Percentiles rank a stretch among this genome's conserved stretches.
Conservation (phyloP, 30 jellyfish, hydroid and myxozoan genomes). For the Cassiopea andromeda region DNA sequence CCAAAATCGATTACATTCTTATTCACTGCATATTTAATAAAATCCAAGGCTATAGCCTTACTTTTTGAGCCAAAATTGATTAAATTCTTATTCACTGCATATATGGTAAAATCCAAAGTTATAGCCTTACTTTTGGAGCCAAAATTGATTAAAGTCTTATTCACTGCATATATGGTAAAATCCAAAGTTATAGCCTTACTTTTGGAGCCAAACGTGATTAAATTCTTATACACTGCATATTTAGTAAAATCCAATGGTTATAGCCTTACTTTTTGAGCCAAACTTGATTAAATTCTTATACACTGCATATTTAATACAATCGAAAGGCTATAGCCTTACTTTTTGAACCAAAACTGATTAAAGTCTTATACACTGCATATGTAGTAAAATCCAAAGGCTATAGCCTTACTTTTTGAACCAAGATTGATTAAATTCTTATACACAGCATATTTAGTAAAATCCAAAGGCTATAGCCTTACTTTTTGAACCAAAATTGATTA, state of each 20-base stretch:
- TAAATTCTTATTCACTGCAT: too few relatives aligned
- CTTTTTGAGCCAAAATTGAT: too few relatives aligned
- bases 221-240: neutral
- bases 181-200: neutral
- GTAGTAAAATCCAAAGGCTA: neutral
- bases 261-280: slow-evolving; percentile 3
- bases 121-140: too few relatives aligned
- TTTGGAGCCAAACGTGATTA: neutral
- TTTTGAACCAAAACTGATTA: neutral
- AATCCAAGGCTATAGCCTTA: too few relatives aligned
- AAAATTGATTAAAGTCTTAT: too few relatives aligned
- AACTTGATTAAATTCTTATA: neutral
- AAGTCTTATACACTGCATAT: neutral
- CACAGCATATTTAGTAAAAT: neutral
- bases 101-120: too few relatives aligned
- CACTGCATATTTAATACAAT: too few relatives aligned
- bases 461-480: neutral
- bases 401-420: neutral
- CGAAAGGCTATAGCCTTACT: neutral
- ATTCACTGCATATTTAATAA: too few relatives aligned
- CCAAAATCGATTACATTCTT: neutral
- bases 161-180: too few relatives aligned
- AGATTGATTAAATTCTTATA: neutral
- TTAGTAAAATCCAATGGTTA: neutral
- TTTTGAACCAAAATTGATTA: neutral